Percentiles rank a stretch among this genome's conserved stretches.
Evolutionary conservation across 2,113 vertebrate species (phyloP).

Genomic region (Platycercus adscitus): DNA sequence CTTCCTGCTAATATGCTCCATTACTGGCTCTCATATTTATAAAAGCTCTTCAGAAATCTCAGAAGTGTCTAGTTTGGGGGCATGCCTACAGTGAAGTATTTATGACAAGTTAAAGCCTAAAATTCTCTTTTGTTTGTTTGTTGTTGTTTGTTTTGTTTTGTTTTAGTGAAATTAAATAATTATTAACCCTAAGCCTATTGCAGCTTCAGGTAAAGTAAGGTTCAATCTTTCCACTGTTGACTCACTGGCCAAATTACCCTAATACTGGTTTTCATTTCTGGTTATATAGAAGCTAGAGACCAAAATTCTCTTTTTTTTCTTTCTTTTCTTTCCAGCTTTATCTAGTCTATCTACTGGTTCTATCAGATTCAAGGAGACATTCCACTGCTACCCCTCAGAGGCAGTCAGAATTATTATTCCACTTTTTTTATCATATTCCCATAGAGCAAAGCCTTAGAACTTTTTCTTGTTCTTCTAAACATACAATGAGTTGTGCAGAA

Average conservation of each 20-base stretch:
- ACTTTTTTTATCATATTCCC: neutral
- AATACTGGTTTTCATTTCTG: neutral
- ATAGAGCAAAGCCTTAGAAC: neutral
- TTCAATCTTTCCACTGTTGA: neutral
- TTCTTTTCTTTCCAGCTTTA: neutral
- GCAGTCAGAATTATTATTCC: neutral
- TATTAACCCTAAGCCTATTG: neutral
- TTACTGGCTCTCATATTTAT: neutral
- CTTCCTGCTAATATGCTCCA: neutral
- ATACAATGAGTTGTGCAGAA: neutral
- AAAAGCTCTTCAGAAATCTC: neutral
- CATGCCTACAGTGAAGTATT: neutral
- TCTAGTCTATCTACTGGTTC: neutral
- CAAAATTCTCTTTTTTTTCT: neutral
- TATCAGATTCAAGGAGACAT: neutral
- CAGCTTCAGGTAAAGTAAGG: neutral
- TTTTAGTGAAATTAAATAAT: neutral
- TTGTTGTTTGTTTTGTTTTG: neutral
- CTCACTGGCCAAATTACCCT: neutral
- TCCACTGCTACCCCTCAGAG: neutral
- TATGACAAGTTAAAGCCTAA: neutral
- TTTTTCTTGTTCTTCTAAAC: neutral
- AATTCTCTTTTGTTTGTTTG: rapidly evolving
- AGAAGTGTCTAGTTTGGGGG: neutral
- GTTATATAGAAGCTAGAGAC: neutral